Base-by-base conservation (phyloP, 2,888 invertebrate species). In the Leptinotarsa haldemani region DNA sequence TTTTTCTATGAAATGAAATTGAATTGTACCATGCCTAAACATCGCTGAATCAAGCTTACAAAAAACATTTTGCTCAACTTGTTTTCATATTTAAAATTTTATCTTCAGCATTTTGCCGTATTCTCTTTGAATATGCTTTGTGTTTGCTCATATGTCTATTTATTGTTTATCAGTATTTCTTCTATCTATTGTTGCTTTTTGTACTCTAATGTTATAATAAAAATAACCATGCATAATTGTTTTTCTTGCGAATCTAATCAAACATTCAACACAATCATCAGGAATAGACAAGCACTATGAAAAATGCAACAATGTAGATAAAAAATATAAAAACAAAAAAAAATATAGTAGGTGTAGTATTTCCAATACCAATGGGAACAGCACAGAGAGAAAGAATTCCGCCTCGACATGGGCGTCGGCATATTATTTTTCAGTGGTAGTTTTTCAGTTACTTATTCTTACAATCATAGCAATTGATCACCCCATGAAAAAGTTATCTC, bases 171-270 rank as follows among this genome's bases (percentile, higher is more conserved):
- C 50, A 16, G 50, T 25, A 18, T 7, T 18, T 52, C 4, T 22
- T 4, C 1, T 4, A 15, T 25, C 56, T 13, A 56, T 56, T 56
- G 1, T 56, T 56, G 20, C 56, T 56, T 56, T 56, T 56, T 56
- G 20, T 56, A 56, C 22, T 56, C 22, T 18, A 56, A 56, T 56
- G 56, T 56, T 56, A 52, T 5, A 52, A 52, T 50, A 53, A 53
- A 22, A 56, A 25, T 22, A 56, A 56, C 18, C 13, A 56, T 56
- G 13, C 22, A 56, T 20, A 20, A 4, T 20, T 13, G 18, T 18
- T 56, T 22, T 56, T 25, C 1, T 56, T 56, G 22, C 50, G 2
- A 50, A 40, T 40, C 40, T 50, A 50, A 16, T n/a, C 4, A n/a
- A 50, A 50, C 5, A n/a, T 50, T 50, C 4, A 50, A 50, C 9